A percentile compares a stretch with the other conserved stretches of the same genome.
phyloP scores from a whole-genome alignment of 1,140 invertebrate genomes.

The Drosophila parvula region DNA sequence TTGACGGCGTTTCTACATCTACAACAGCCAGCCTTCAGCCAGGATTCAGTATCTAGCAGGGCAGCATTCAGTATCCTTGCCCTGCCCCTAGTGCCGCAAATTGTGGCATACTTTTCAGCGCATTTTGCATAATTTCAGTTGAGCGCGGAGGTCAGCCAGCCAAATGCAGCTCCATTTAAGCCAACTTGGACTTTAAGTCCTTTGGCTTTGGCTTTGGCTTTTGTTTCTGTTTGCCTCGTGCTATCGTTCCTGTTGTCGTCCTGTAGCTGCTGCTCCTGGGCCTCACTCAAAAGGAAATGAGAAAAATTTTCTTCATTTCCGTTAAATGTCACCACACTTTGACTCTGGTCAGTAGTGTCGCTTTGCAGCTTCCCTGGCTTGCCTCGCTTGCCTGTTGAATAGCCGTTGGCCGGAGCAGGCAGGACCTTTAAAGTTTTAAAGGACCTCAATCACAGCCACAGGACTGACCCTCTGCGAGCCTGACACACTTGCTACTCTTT shows the following conservation, averaged over 20 bases:
- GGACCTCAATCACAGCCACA: conserved; percentile 7
- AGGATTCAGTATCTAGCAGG: not conserved
- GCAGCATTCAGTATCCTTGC: not conserved
- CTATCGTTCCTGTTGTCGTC: not conserved
- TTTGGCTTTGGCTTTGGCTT: conserved; percentile 6
- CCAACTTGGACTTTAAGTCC: conserved; percentile 29
- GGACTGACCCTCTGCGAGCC: not conserved
- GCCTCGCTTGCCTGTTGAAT: conserved; percentile 37
- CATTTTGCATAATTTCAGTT: conserved; percentile 39
- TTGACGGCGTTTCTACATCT: conserved; percentile 41
- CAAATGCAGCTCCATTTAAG: conserved; percentile 40
- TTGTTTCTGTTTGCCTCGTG: conserved; percentile 6
- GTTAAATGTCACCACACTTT: conserved; percentile 68
- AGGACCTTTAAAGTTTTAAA: conserved; percentile 13
- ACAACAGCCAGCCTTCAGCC: conserved; percentile 1
- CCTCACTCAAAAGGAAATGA: conserved; percentile 70
- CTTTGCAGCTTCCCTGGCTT: not conserved
- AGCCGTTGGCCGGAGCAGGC: not conserved
- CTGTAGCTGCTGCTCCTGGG: conserved; percentile 19
- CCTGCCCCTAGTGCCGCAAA: conserved; percentile 19
- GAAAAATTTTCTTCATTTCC: conserved; percentile 79
- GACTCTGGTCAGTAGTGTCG: conserved; percentile 31
- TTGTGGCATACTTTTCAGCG: conserved; percentile 42
- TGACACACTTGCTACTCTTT: too few relatives aligned
- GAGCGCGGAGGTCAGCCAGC: not conserved